Evolutionary conservation across 2,797 vertebrate species (phyloP).

Genomic region (Micrastur ruficollis): DNA sequence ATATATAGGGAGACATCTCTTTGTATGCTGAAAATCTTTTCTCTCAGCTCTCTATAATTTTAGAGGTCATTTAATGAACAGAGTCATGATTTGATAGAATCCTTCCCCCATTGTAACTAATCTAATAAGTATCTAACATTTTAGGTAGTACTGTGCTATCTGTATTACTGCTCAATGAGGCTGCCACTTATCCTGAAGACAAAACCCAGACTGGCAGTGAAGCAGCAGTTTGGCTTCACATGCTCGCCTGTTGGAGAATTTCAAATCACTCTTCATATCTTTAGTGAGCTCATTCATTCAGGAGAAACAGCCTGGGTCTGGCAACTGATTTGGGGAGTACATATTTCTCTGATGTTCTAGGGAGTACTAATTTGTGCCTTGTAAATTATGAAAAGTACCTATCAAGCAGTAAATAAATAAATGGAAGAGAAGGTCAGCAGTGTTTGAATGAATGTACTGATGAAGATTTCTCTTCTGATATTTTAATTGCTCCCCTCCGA

Average conservation of each 20-base stretch:
- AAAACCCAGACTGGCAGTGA: conserved; percentile 27
- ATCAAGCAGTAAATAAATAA: neutral
- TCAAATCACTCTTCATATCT: conserved; percentile 19
- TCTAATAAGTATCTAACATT: conserved; percentile 23
- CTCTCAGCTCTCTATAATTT: conserved; percentile 2
- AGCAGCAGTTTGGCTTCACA: conserved; percentile 31
- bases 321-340: neutral
- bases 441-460: neutral
- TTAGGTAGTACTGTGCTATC: neutral
- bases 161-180: neutral
- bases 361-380: neutral
- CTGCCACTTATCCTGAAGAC: conserved; percentile 9
- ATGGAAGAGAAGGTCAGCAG: neutral
- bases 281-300: conserved; percentile 7
- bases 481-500: neutral
- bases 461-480: neutral
- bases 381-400: conserved; percentile 3
- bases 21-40: neutral
- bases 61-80: conserved; percentile 38
- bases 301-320: neutral
- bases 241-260: neutral
- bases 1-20: neutral
- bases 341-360: neutral
- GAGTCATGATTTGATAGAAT: conserved; percentile 2
- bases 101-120: neutral